Evolutionary conservation across 2,797 vertebrate species (phyloP).

Genomic region (Cephalopachus bancanus): DNA sequence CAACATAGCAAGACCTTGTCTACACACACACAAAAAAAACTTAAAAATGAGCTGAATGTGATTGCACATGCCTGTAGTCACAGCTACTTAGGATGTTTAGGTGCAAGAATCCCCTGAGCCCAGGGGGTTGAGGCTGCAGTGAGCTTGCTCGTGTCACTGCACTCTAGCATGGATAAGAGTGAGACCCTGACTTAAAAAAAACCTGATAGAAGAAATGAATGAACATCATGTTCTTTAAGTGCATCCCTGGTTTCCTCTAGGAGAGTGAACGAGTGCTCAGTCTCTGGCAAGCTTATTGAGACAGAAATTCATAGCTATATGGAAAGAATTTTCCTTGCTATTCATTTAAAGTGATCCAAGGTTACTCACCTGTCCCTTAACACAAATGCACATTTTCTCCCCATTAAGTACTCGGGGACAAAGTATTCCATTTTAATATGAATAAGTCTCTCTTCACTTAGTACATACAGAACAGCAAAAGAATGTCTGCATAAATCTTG

Average conservation of each 20-base stretch:
- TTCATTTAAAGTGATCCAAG: conserved; percentile 22
- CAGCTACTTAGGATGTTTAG: not conserved
- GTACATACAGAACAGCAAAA: conserved; percentile 61
- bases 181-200: not conserved
- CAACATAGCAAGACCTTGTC: not conserved
- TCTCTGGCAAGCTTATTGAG: not conserved
- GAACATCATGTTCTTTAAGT: not conserved
- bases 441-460: conserved; percentile 51
- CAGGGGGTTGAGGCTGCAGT: not conserved
- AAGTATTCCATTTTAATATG: conserved; percentile 29
- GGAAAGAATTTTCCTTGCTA: not conserved
- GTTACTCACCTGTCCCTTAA: not conserved
- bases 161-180: not conserved
- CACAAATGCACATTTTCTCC: conserved; percentile 50
- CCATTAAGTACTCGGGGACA: conserved; percentile 16
- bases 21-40: not conserved
- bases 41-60: not conserved
- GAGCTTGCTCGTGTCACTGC: not conserved
- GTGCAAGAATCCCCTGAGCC: not conserved
- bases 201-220: not conserved
- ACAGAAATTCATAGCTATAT: not conserved
- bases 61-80: not conserved
- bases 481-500: conserved; percentile 71
- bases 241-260: not conserved
- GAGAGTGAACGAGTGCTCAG: not conserved